A percentile compares a stretch with the other conserved stretches of the same genome.
These are phyloP conservation scores for Idris sp. DNA, from an alignment of 1,140 invertebrate genomes.

Conservation along the genomic window DNA sequence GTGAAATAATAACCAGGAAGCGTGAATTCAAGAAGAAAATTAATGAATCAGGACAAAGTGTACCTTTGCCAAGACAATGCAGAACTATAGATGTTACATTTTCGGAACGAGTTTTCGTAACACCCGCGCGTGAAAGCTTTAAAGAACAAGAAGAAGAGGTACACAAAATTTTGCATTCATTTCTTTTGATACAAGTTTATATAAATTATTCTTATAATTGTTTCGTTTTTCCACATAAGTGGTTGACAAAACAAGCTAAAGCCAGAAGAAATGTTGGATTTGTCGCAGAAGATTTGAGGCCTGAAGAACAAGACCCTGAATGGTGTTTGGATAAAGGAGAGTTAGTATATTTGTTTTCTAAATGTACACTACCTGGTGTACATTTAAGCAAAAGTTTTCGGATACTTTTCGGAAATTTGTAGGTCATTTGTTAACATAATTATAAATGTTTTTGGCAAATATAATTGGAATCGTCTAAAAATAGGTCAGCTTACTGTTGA, in stretches of 20 bases:
- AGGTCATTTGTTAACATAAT: too few relatives aligned
- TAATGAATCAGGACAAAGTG: slow-evolving; percentile 59
- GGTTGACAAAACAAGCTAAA: slow-evolving; percentile 88
- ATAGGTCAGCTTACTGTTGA: too few relatives aligned
- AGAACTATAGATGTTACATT: slow-evolving; percentile 84
- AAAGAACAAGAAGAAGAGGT: slow-evolving; percentile 86
- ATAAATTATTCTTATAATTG: neutral
- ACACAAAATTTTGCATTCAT: slow-evolving; percentile 32
- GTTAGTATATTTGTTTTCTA: slow-evolving; percentile 74
- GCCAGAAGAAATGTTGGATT: slow-evolving; percentile 85
- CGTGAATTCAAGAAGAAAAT: slow-evolving; percentile 47
- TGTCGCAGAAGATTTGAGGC: slow-evolving; percentile 85
- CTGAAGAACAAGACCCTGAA: slow-evolving; percentile 89
- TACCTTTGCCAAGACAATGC: slow-evolving; percentile 81
- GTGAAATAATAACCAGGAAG: slow-evolving; percentile 59
- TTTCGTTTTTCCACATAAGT: slow-evolving; percentile 75
- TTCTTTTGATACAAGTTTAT: too few relatives aligned
- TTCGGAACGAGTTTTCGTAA: slow-evolving; percentile 88
- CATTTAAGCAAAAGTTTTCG: too few relatives aligned
- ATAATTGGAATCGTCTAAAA: too few relatives aligned
- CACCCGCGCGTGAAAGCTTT: slow-evolving; percentile 88
- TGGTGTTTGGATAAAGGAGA: slow-evolving; percentile 91
- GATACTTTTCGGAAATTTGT: too few relatives aligned
- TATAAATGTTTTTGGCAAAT: too few relatives aligned
- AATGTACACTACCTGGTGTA: too few relatives aligned